Conservation (phyloP, 2,113 vertebrate species). For the Triplophysa tibetana region DNA sequence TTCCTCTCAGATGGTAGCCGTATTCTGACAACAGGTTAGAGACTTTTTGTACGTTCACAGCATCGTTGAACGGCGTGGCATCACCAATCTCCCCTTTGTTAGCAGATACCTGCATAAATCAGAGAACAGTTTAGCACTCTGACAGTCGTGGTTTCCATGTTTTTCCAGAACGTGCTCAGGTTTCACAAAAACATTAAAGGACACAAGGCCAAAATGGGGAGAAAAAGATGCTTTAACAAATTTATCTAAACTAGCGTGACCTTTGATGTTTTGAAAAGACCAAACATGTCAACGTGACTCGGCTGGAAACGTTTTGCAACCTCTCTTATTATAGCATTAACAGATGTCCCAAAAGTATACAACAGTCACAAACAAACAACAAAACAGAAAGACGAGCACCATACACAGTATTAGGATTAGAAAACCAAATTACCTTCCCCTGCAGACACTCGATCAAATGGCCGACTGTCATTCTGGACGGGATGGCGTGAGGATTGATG, state of each 20-base stretch:
- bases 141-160: too few relatives aligned
- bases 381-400: background rate
- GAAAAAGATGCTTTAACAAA: too few relatives aligned
- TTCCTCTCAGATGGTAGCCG: constrained; percentile 96
- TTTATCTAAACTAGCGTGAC: background rate
- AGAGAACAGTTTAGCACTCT: background rate
- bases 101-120: constrained; percentile 85
- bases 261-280: background rate
- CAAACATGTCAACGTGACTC: background rate
- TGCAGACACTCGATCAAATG: constrained; percentile 99
- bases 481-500: constrained; percentile 98
- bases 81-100: constrained; percentile 99
- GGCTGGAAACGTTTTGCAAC: background rate
- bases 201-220: too few relatives aligned
- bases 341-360: background rate
- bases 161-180: too few relatives aligned
- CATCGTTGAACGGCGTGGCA: constrained; percentile 96
- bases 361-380: background rate
- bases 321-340: background rate
- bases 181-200: too few relatives aligned
- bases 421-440: constrained; percentile 84
- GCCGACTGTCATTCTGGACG: constrained; percentile 97
- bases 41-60: constrained; percentile 97
- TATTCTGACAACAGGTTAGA: constrained; percentile 96
- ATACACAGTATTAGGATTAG: background rate